A percentile compares a stretch with the other conserved stretches of the same genome.
Conservation (phyloP, 2,888 invertebrate species). For the Drosophila quinaria region DNA sequence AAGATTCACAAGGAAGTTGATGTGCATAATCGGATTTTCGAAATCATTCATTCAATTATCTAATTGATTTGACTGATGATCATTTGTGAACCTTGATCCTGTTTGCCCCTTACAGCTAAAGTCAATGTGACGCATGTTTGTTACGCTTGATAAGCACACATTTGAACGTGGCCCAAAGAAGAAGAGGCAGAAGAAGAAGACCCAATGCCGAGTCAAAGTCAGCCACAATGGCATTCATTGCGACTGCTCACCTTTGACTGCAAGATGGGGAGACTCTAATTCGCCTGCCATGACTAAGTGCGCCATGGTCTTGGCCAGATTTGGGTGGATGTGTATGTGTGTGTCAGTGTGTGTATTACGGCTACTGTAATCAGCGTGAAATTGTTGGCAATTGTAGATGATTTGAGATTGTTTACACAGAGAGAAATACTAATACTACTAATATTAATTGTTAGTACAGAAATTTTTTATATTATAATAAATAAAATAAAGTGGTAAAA, state of each 20-base stretch:
- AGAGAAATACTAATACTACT: background rate
- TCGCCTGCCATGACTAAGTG: slow-evolving; percentile 72
- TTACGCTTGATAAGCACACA: slow-evolving; percentile 70
- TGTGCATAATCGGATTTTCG: slow-evolving; percentile 79
- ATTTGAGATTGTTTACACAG: background rate
- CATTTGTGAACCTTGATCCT: slow-evolving; percentile 78
- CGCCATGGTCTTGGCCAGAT: slow-evolving; percentile 34
- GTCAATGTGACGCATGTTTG: slow-evolving; percentile 77
- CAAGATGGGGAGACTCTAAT: slow-evolving; percentile 29
- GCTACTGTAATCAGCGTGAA: slow-evolving; percentile 55
- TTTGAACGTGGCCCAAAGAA: slow-evolving; percentile 15
- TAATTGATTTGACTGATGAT: slow-evolving; percentile 83
- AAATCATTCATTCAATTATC: slow-evolving; percentile 82
- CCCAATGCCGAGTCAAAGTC: background rate
- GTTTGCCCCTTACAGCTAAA: slow-evolving; percentile 35
- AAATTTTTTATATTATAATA: too few species aligned
- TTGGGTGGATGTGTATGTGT: slow-evolving; percentile 8
- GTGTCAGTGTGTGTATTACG: background rate
- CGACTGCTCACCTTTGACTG: slow-evolving; percentile 53
- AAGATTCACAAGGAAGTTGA: slow-evolving; percentile 21
- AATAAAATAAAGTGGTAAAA: too few species aligned
- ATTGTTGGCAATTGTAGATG: slow-evolving; percentile 44
- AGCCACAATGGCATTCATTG: slow-evolving; percentile 33
- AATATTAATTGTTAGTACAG: background rate
- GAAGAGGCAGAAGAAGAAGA: background rate